Conservation (phyloP, 2,888 invertebrate species). For the Malthinus seriepunctatus region DNA sequence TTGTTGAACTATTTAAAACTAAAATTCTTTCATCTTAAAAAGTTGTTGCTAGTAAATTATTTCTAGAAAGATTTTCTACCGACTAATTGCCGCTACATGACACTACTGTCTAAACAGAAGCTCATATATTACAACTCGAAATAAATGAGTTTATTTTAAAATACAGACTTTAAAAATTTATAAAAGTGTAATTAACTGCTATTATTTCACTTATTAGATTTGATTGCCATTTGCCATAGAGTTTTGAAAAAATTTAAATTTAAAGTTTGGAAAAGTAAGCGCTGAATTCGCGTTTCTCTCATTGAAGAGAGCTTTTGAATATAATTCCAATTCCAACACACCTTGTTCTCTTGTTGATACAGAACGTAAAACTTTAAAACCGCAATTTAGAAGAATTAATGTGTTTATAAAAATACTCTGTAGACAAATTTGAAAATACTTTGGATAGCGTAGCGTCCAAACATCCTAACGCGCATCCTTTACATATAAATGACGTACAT, state of each 20-base stretch:
- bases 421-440: slow-evolving; percentile 50
- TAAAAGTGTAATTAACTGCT: background rate
- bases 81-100: slow-evolving; percentile 53
- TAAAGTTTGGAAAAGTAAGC: too few relatives aligned
- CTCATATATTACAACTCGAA: slow-evolving; percentile 46
- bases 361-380: slow-evolving; percentile 10
- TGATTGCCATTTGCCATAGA: background rate
- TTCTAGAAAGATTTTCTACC: slow-evolving; percentile 46
- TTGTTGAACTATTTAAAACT: slow-evolving; percentile 29
- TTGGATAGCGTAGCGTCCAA: slow-evolving; percentile 32
- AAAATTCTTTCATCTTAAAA: slow-evolving; percentile 21
- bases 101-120: slow-evolving; percentile 52
- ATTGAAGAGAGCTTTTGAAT: background rate
- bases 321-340: background rate
- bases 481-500: slow-evolving; percentile 35
- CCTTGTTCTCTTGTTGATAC: background rate
- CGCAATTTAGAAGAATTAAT: slow-evolving; percentile 15
- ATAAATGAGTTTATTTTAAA: slow-evolving; percentile 37
- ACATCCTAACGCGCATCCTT: slow-evolving; percentile 24
- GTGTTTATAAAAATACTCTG: slow-evolving; percentile 30
- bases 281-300: background rate
- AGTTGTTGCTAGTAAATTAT: slow-evolving; percentile 29
- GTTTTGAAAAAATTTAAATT: background rate
- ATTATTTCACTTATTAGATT: background rate
- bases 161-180: slow-evolving; percentile 16